These are phyloP conservation scores for Clarias magur DNA, from an alignment of 2,113 vertebrate species.

Conservation along the genomic window DNA sequence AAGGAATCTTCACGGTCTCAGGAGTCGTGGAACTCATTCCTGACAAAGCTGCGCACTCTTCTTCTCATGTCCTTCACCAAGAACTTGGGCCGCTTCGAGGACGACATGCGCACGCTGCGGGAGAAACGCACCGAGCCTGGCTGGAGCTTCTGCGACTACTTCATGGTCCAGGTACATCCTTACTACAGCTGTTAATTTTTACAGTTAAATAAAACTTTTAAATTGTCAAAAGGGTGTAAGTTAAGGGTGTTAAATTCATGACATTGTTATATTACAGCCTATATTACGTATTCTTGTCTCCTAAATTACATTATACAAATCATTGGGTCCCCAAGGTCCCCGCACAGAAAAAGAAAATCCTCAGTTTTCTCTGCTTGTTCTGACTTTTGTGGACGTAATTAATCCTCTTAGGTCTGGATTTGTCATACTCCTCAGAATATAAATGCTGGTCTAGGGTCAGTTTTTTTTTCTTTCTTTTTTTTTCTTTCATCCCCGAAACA, in stretches of 20 bases:
- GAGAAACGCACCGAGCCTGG: constrained; percentile 96
- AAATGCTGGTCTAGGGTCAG: neutral
- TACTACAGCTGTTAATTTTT: neutral
- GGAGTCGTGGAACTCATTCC: constrained; percentile 96
- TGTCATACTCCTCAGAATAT: neutral
- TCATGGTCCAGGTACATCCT: constrained; percentile 93
- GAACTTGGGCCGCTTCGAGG: constrained; percentile 96
- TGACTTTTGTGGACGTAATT: neutral
- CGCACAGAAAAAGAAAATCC: neutral
- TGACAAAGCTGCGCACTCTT: constrained; percentile 93
- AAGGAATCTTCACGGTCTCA: constrained; percentile 97
- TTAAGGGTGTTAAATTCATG: neutral
- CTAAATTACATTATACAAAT: neutral
- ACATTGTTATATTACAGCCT: neutral
- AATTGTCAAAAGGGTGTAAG: neutral
- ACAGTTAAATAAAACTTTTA: neutral
- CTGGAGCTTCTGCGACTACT: constrained; percentile 99
- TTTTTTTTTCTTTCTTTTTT: too few species aligned
- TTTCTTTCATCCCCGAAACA: neutral
- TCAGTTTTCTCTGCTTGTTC: neutral
- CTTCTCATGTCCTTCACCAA: constrained; percentile 99
- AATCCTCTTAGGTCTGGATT: neutral
- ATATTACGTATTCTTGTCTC: neutral
- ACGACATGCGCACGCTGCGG: constrained; percentile 94
- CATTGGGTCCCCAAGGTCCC: neutral